Evolutionary conservation across 2,888 invertebrate genomes (phyloP).

Genomic region (Neria commutata): DNA sequence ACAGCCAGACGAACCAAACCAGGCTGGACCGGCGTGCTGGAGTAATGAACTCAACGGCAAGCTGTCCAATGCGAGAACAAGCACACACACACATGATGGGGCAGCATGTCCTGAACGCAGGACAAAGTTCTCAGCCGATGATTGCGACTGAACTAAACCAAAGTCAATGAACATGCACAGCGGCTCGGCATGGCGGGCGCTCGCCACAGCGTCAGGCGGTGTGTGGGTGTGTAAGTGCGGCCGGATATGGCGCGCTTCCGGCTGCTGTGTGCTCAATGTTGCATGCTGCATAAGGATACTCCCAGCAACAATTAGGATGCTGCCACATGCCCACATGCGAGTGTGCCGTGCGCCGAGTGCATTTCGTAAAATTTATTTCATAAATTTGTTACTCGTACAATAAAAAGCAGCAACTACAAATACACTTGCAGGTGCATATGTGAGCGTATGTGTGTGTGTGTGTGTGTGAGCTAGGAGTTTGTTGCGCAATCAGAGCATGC

Average conservation of each 20-base stretch:
- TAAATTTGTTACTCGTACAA: background rate
- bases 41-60: conserved; percentile 2
- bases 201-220: background rate
- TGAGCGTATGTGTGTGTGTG: too few relatives aligned
- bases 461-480: too few relatives aligned
- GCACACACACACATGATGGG: background rate
- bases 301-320: background rate
- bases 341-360: background rate
- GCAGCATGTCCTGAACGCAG: background rate
- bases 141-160: background rate
- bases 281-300: background rate
- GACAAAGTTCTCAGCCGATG: background rate
- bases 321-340: background rate
- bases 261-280: background rate
- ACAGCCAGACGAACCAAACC: background rate
- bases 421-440: too few relatives aligned
- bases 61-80: background rate
- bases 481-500: background rate
- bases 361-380: background rate
- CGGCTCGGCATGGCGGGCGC: background rate
- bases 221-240: background rate
- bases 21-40: background rate
- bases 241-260: background rate
- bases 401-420: too few relatives aligned
- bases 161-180: conserved; percentile 1